Conservation (phyloP, 2,797 vertebrate genomes). For the Tenualosa thibaudeaui region DNA sequence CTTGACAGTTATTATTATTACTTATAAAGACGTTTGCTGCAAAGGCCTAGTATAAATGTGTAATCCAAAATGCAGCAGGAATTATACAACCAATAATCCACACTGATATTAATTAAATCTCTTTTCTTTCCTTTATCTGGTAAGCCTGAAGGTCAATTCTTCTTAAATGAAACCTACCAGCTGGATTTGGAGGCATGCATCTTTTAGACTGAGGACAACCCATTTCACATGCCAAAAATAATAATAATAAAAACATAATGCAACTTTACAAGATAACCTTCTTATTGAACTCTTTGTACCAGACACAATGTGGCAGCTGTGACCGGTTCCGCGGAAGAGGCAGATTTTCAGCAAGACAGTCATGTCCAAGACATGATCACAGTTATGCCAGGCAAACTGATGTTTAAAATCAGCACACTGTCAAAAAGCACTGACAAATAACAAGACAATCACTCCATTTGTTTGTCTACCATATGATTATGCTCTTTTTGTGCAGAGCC, state of each 20-base stretch:
- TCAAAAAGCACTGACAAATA: neutral
- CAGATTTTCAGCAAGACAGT: neutral
- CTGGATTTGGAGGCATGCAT: neutral
- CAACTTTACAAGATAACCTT: neutral
- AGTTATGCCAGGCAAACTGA: neutral
- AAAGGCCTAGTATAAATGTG: neutral
- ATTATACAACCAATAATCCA: no score
- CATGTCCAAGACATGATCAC: neutral
- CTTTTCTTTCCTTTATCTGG: neutral
- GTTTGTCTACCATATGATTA: slow-evolving; percentile 20
- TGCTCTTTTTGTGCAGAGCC: neutral
- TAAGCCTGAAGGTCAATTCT: neutral
- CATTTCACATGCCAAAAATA: neutral
- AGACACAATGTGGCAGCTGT: neutral
- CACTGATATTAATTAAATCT: neutral
- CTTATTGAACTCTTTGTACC: neutral
- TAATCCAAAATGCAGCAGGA: no score
- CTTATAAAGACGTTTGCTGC: neutral
- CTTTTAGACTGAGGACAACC: neutral
- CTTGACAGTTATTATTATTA: neutral
- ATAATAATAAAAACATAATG: neutral
- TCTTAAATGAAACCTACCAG: neutral
- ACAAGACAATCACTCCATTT: slow-evolving; percentile 12
- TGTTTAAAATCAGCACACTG: slow-evolving; percentile 3
- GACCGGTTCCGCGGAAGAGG: neutral